phyloP scores from a whole-genome alignment of 2,797 vertebrate species.

The Xiphorhynchus erythropygius region DNA sequence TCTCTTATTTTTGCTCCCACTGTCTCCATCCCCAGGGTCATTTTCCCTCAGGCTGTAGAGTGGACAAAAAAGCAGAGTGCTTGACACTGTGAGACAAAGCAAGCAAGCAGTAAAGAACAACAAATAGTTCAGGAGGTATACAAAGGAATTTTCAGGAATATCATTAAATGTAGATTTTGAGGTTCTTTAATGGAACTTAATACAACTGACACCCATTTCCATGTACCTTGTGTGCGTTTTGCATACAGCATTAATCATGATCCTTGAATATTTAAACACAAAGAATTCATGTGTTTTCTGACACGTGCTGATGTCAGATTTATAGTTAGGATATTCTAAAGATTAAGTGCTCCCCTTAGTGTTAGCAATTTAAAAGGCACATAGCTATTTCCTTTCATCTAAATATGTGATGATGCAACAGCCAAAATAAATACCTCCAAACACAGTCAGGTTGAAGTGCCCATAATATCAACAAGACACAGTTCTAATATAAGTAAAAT shows the following conservation, averaged over 20 bases:
- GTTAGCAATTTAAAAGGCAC: constrained; percentile 66
- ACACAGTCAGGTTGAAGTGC: constrained; percentile 43
- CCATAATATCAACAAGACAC: neutral
- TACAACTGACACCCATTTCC: neutral
- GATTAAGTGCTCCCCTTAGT: constrained; percentile 70
- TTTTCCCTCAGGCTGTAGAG: neutral
- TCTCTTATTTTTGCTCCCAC: neutral
- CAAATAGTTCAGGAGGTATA: neutral
- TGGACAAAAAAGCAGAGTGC: neutral
- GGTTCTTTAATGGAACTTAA: neutral
- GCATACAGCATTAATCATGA: constrained; percentile 2
- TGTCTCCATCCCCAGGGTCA: accelerated
- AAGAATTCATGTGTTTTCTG: constrained; percentile 54
- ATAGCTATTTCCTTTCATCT: constrained; percentile 64
- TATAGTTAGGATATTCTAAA: constrained; percentile 59
- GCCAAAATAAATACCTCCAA: constrained; percentile 71
- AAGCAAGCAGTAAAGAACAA: neutral
- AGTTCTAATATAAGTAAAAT: constrained; percentile 51
- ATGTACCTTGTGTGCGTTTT: neutral
- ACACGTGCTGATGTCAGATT: constrained; percentile 54
- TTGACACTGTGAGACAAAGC: neutral
- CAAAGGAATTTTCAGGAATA: neutral
- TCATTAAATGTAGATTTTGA: neutral
- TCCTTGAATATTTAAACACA: constrained; percentile 35
- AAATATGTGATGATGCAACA: constrained; percentile 16